Evolutionary conservation across 2,888 invertebrate genomes (phyloP).

Genomic region (Netelia melanura): DNA sequence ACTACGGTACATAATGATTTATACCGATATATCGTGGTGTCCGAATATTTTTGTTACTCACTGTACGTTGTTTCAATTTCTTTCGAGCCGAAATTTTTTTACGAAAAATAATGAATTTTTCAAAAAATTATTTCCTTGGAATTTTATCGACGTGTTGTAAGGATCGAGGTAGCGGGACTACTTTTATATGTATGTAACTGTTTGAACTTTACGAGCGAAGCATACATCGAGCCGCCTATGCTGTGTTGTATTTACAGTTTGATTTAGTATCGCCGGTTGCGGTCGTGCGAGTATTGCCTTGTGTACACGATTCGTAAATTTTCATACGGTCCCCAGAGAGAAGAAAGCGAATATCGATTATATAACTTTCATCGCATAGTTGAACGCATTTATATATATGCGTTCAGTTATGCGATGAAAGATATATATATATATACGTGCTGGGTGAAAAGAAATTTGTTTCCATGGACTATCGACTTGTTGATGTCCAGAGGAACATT

Average conservation of each 20-base stretch:
- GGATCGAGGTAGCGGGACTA: too few relatives aligned
- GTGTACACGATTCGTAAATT: neutral
- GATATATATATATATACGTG: neutral
- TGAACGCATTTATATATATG: neutral
- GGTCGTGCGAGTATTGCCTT: neutral
- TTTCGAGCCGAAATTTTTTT: too few relatives aligned
- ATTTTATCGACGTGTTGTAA: too few relatives aligned
- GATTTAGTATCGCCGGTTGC: neutral
- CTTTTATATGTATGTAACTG: neutral
- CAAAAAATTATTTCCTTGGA: too few relatives aligned
- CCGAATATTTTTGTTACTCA: too few relatives aligned
- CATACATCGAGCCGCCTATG: too few relatives aligned
- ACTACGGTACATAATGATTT: too few relatives aligned
- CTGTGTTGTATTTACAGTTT: conserved; percentile 7
- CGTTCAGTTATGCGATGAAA: too few relatives aligned
- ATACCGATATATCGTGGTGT: too few relatives aligned
- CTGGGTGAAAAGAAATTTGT: neutral
- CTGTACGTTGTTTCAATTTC: too few relatives aligned
- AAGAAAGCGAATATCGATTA: neutral
- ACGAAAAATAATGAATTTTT: too few relatives aligned
- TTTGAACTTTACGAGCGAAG: too few relatives aligned
- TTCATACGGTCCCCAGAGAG: neutral
- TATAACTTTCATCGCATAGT: conserved; percentile 21
- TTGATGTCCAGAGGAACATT: neutral
- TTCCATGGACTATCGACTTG: neutral